A percentile compares a stretch with the other conserved stretches of the same genome.
phyloP scores from a whole-genome alignment of 2,113 vertebrate genomes.

The Lasiurus borealis region DNA sequence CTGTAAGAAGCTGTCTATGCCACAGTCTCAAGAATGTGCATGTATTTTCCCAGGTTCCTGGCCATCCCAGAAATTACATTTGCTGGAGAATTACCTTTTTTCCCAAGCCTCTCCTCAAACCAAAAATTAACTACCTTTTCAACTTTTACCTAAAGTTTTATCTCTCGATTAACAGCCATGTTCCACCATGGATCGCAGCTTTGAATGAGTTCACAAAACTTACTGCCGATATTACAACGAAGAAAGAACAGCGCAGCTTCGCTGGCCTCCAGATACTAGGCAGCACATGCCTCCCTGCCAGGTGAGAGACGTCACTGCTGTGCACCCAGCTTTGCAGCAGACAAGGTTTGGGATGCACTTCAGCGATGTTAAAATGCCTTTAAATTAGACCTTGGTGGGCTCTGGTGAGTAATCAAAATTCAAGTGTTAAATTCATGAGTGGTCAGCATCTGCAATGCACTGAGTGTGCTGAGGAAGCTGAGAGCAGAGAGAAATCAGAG shows the following conservation, averaged over 20 bases:
- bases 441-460: neutral
- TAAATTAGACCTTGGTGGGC: neutral
- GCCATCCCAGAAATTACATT: constrained; percentile 13
- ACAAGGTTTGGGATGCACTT: neutral
- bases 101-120: constrained; percentile 6
- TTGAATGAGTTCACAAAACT: constrained; percentile 62
- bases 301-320: neutral
- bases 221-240: constrained; percentile 20
- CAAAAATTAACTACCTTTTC: constrained; percentile 61
- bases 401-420: constrained; percentile 43
- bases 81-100: constrained; percentile 47
- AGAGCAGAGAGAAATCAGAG: neutral
- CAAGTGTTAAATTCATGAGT: constrained; percentile 9
- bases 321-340: neutral
- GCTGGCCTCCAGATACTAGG: neutral
- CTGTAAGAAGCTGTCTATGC: neutral
- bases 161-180: constrained; percentile 64
- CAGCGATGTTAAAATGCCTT: constrained; percentile 9
- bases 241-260: constrained; percentile 6
- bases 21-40: constrained; percentile 7
- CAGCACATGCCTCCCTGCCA: neutral
- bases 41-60: neutral
- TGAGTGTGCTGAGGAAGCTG: neutral
- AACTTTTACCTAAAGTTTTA: constrained; percentile 63
- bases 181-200: constrained; percentile 33